These are phyloP conservation scores for Aphelocoma coerulescens DNA, from an alignment of 2,113 vertebrate genomes.

Conservation along the genomic window DNA sequence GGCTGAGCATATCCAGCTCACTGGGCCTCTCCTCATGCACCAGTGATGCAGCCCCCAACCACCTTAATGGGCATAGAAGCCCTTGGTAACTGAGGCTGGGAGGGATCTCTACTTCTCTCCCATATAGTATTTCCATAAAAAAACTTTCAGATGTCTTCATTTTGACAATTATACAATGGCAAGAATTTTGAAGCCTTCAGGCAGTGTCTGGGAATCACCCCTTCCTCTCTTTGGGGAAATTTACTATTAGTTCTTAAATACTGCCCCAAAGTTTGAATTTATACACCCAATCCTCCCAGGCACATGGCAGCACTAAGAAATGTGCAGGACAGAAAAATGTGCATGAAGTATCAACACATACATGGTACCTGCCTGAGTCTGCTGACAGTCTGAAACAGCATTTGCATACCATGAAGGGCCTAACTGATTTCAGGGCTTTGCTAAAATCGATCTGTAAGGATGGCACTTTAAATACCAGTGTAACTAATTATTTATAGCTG, in stretches of 20 bases:
- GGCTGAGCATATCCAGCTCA: not conserved
- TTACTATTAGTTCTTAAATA: not conserved
- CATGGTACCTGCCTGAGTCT: not conserved
- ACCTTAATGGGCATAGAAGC: not conserved
- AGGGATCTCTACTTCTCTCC: not conserved
- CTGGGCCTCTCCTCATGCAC: not conserved
- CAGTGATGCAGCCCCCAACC: not conserved
- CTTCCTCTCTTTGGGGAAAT: not conserved
- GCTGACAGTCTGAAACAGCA: not conserved
- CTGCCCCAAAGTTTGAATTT: not conserved
- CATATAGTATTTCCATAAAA: not conserved
- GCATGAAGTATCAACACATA: not conserved
- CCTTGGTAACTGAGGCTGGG: rapidly evolving
- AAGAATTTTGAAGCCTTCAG: not conserved
- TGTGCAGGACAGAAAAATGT: not conserved
- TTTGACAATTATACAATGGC: not conserved
- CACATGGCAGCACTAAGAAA: not conserved
- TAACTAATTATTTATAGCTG: not conserved
- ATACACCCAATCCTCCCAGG: not conserved
- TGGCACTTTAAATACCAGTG: not conserved
- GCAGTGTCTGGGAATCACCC: not conserved
- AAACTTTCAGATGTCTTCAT: rapidly evolving
- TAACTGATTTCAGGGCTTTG: not conserved
- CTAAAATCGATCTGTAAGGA: not conserved
- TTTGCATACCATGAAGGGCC: not conserved